A percentile compares a stretch with the other conserved stretches of the same genome.
These are phyloP conservation scores for Antitype chi DNA, from an alignment of 2,888 invertebrate species.

Conservation along the genomic window DNA sequence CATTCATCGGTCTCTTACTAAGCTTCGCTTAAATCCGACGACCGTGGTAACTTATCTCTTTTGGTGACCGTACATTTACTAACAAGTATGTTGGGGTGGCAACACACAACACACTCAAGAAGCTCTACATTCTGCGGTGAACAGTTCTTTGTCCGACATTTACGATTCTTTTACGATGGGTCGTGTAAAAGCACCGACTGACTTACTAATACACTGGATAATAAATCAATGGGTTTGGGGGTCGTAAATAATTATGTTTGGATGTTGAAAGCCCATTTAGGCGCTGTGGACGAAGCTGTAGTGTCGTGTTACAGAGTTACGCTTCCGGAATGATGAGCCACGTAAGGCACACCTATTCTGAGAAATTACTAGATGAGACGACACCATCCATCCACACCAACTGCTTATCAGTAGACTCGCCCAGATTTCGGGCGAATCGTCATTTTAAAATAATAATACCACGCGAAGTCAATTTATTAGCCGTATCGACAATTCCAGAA, in stretches of 20 bases:
- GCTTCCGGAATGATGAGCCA: slow-evolving; percentile 8
- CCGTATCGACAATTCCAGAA: too few relatives aligned
- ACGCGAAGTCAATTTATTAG: too few relatives aligned
- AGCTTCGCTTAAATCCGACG: too few relatives aligned
- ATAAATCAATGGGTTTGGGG: slow-evolving; percentile 56
- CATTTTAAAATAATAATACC: too few relatives aligned
- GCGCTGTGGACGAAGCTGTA: background rate
- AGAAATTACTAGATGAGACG: background rate
- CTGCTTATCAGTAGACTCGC: too few relatives aligned
- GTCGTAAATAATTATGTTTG: slow-evolving; percentile 54
- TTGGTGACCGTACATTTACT: background rate
- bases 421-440: too few relatives aligned
- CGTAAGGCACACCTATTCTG: background rate
- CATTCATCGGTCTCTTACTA: too few relatives aligned
- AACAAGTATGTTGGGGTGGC: slow-evolving; percentile 31
- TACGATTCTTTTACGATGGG: slow-evolving; percentile 56
- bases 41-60: too few relatives aligned
- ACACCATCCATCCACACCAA: background rate
- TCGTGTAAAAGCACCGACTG: slow-evolving; percentile 44
- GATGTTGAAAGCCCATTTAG: slow-evolving; percentile 53
- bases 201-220: slow-evolving; percentile 17
- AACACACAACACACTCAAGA: slow-evolving; percentile 21
- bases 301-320: slow-evolving; percentile 12
- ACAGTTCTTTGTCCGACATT: slow-evolving; percentile 48
- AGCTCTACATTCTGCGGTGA: slow-evolving; percentile 19